phyloP scores from a whole-genome alignment of 2,797 vertebrate genomes.

The Enteromius unitaeniatus region DNA sequence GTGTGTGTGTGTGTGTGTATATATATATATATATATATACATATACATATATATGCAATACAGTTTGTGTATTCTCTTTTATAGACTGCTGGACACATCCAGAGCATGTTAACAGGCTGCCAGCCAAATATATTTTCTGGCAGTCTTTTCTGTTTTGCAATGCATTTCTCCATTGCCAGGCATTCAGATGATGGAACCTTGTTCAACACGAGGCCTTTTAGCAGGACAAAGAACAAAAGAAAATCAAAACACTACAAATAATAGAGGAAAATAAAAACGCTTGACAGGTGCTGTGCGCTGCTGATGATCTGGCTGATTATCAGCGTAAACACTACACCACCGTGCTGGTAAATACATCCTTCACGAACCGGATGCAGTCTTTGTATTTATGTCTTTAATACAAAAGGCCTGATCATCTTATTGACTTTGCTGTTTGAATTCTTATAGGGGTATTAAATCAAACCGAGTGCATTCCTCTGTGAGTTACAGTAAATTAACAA shows the following conservation, averaged over 20 bases:
- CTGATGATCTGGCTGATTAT: slow-evolving; percentile 69
- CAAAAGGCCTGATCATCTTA: slow-evolving; percentile 73
- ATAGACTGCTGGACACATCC: background rate
- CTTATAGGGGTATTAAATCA: slow-evolving; percentile 77
- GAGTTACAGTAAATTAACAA: slow-evolving; percentile 79
- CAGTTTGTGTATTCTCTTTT: background rate
- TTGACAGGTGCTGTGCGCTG: slow-evolving; percentile 46
- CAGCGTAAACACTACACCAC: slow-evolving; percentile 59
- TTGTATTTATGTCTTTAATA: slow-evolving; percentile 82
- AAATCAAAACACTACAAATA: slow-evolving; percentile 57
- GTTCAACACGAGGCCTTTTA: slow-evolving; percentile 29
- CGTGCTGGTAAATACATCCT: slow-evolving; percentile 69
- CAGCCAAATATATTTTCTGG: slow-evolving; percentile 23
- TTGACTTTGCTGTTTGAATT: slow-evolving; percentile 71
- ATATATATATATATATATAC: too few species aligned
- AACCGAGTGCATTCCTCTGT: slow-evolving; percentile 68
- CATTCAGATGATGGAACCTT: slow-evolving; percentile 45
- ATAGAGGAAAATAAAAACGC: slow-evolving; percentile 34
- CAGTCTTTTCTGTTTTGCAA: slow-evolving; percentile 30
- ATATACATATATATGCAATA: background rate
- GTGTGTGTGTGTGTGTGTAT: too few species aligned
- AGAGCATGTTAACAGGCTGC: slow-evolving; percentile 11
- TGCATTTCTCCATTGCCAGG: slow-evolving; percentile 31
- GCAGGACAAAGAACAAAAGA: slow-evolving; percentile 41
- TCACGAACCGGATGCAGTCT: slow-evolving; percentile 54